These are phyloP conservation scores for Bergia puertoricense DNA, from an alignment of 92 coral and sea anemone genomes.

Conservation along the genomic window DNA sequence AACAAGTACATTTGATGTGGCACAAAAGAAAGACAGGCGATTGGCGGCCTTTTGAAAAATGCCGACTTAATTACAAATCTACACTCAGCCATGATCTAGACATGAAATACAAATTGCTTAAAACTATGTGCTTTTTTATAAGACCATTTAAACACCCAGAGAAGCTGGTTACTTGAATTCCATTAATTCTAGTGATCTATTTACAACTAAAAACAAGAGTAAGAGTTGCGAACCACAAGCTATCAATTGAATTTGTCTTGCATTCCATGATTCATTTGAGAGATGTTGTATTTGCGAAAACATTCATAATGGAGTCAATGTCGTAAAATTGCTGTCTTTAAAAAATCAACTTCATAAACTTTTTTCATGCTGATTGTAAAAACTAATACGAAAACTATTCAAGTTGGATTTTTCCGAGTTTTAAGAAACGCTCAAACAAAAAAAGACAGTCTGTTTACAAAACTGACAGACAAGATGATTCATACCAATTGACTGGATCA, in stretches of 20 bases:
- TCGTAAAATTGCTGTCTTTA: too few species aligned
- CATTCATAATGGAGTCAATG: too few species aligned
- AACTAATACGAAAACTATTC: too few species aligned
- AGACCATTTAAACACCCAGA: neutral
- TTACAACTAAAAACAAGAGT: neutral
- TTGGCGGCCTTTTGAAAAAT: neutral
- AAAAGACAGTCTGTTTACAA: neutral
- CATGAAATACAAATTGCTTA: neutral
- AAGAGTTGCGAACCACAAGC: neutral
- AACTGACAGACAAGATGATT: neutral
- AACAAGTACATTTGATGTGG: neutral
- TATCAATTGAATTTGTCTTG: neutral
- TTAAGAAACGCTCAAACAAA: neutral
- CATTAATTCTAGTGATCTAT: neutral
- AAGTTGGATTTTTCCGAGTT: neutral
- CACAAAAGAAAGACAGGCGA: neutral
- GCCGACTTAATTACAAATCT: constrained; percentile 2
- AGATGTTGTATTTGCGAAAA: too few species aligned
- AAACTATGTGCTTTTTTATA: neutral
- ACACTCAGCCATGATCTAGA: neutral
- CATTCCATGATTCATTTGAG: too few species aligned
- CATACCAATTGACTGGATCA: neutral
- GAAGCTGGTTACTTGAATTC: neutral
- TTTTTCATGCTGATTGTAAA: too few species aligned
- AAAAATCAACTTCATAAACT: too few species aligned